Evolutionary conservation across 30 jellyfish, hydroid and myxozoan species (phyloP), one percentile per base, ranked within the genome.

Genomic region (Aurelia coerulea): DNA sequence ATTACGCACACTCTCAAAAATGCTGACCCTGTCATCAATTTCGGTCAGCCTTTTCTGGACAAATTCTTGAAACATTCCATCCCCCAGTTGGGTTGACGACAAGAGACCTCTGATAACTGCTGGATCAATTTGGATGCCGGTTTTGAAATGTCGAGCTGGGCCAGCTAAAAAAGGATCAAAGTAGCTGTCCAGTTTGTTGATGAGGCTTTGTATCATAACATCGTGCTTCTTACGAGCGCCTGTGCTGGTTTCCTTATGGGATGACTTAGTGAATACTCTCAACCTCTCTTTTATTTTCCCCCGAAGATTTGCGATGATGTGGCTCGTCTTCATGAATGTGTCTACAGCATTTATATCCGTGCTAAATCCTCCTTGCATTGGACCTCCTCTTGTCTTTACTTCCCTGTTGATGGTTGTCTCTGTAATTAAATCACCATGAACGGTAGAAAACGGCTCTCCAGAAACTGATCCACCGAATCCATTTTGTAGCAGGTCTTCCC

Each of bases 351-450:
- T 23, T 23, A 23, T 23, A 23, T 23, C 29, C 29, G 29, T 23
- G 29, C 29, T 23, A 23, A 23, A 23, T 23, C 29, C 29, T 23
- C 29, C 29, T 23, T 23, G 29, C 29, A 23, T 23, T 23, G 29
- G 29, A 23, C 29, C 29, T 23, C 29, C 29, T 52, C 91, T 29
- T 29, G 59, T 90, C 60, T 62, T 76, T 10, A 77, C 79, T 68
- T 87, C 96, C 51, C 92, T 41, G 79, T 87, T 87, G 31, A 68
- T 77, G 3, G 92, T 77, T 4, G 86, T 69, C 79, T 87, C 96
- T 29, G 92, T 87, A 23, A 87, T 77, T 34, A 87, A 58, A 58
- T 87, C 91, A 54, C 86, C 92, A 60, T 77, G 92, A 19, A 65
- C 65, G 56, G 92, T 78, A 15, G 90, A 87, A 65, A 87, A 76